Conservation (phyloP, 2,113 vertebrate species). For the Hoplias malabaricus region DNA sequence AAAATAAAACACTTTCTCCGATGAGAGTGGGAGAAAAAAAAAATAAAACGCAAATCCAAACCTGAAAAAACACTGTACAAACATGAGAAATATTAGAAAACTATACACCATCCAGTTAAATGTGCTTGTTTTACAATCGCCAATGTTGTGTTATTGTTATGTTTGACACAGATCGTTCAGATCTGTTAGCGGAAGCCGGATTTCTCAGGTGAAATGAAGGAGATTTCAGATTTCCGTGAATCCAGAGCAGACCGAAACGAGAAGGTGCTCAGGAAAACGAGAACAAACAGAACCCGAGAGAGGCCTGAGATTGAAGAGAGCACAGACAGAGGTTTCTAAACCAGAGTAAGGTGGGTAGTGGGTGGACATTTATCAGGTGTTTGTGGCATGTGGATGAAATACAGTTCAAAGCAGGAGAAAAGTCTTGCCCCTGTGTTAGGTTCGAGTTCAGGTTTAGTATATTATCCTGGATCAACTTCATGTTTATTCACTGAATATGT, state of each 20-base stretch:
- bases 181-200: not conserved
- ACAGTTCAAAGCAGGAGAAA: not conserved
- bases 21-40: slow-evolving; percentile 34
- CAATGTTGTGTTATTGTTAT: slow-evolving; percentile 43
- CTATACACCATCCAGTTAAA: slow-evolving; percentile 65
- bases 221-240: not conserved
- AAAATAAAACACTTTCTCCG: not conserved
- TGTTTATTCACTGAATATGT: slow-evolving; percentile 55
- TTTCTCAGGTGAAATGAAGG: not conserved
- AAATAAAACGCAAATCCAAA: slow-evolving; percentile 42
- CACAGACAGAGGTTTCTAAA: not conserved
- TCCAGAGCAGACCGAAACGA: not conserved
- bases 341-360: not conserved
- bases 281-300: not conserved
- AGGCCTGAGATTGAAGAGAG: not conserved
- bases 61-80: slow-evolving; percentile 58
- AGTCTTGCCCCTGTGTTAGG: not conserved
- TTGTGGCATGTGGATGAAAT: not conserved
- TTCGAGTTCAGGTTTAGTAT: slow-evolving; percentile 21
- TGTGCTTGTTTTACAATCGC: slow-evolving; percentile 71
- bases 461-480: slow-evolving; percentile 16
- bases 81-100: slow-evolving; percentile 68
- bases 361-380: not conserved
- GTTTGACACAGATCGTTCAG: slow-evolving; percentile 36
- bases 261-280: not conserved